Evolutionary conservation across 2,888 invertebrate genomes (phyloP), one percentile per base, ranked within the genome.

Genomic region (Lithosia quadra): DNA sequence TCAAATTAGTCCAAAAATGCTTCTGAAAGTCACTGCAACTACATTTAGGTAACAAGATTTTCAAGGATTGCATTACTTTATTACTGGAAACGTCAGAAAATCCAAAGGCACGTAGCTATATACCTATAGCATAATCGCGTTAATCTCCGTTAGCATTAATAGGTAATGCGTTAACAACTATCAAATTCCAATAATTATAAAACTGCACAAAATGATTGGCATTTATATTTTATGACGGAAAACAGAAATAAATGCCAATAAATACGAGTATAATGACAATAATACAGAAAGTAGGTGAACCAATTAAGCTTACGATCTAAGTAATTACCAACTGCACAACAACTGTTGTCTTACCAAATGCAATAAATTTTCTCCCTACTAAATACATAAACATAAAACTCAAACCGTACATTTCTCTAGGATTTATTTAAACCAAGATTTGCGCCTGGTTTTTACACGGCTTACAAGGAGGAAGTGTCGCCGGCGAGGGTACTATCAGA

Each of bases 401-500:
- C 59, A 69, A 76, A 72, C 66, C 34, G 36, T 68, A 21, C 68
- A 34, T 61, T 67, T 61, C 66, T 72, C 62, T 75, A 61, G 69
- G 71, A 75, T 78, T 77, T 77, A 80, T 80, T 80, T 80, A 77
- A 78, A 71, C 71, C 43, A 60, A 80, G 76, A 77, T 73, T 78
- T 79, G 79, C 75, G 72, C 71, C 73, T 80, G 70, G 73, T 79
- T 78, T 81, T 80, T 78, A 76, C 75, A 72, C 74, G 24, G 71
- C 55, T 68, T 71, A 79, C 82, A 78, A 79, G 82, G 63, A 80
- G 80, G 84, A 83, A 83, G 81, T 82, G 84, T 84, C 83, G 84
- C 80, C 72, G 72, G 22, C 71, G 69, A 55, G 72, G 57, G 68
- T 74, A 71, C 77, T 93, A 94, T 95, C 94, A 86, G 94, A 94